A percentile compares a stretch with the other conserved stretches of the same genome.
Evolutionary conservation across 2,113 vertebrate species (phyloP).

Genomic region (Camarhynchus parvulus): DNA sequence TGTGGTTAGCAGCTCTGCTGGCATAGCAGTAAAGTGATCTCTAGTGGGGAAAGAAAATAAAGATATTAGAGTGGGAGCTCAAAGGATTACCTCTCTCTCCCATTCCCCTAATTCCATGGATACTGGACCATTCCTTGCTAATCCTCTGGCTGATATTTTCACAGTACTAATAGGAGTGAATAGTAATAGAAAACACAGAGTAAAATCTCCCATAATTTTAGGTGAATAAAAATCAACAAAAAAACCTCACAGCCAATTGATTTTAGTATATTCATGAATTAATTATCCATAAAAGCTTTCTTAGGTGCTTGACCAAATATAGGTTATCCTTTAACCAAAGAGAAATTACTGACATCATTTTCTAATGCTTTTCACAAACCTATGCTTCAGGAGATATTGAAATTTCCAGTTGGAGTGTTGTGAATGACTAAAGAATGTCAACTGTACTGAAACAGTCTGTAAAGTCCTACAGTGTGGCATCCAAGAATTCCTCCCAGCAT

Average conservation of each 20-base stretch:
- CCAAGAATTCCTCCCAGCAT: background rate
- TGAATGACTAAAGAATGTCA: background rate
- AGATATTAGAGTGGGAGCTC: background rate
- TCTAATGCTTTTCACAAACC: background rate
- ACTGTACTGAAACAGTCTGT: background rate
- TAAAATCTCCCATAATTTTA: background rate
- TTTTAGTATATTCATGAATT: constrained; percentile 10
- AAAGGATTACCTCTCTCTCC: background rate
- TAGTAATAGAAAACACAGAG: background rate
- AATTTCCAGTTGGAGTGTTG: background rate
- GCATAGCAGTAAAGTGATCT: background rate
- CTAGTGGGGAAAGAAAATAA: background rate
- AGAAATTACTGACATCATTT: constrained; percentile 13
- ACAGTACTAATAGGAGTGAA: background rate
- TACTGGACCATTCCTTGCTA: background rate
- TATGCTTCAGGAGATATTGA: background rate
- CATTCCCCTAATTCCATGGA: background rate
- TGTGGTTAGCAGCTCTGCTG: background rate
- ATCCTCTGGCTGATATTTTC: background rate
- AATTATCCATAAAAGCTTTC: constrained; percentile 26
- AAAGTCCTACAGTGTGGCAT: background rate
- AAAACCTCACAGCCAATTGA: background rate
- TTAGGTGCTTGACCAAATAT: background rate
- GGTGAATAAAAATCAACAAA: background rate
- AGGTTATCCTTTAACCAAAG: constrained; percentile 41